Evolutionary conservation across 2,888 invertebrate genomes (phyloP), one percentile per base, ranked within the genome.

Genomic region (Ormyrus thymus): DNA sequence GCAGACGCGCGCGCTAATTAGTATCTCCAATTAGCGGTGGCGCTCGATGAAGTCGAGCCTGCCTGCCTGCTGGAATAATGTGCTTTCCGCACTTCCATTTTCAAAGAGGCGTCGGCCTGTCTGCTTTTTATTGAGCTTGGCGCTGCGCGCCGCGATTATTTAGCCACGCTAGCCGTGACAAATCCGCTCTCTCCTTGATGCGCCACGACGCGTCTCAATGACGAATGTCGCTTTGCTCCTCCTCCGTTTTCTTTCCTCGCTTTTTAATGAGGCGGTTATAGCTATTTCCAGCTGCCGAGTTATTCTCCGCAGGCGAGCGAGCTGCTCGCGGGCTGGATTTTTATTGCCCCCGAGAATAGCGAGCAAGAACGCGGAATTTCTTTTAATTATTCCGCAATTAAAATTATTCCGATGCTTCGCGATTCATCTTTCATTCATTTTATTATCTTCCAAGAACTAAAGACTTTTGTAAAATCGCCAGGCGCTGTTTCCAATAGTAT

Each of bases 11-110:
- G 70, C 56, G 71, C 71, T 79, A 79, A 79, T 76, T 79, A 71
- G 79, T 79, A 75, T 79, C 79, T 72, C 66, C 79, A 75, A 79
- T 79, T 79, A 79, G 79, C 55, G 71, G 29, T 43, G 13, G 43
- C 56, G 65, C 75, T 64, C 65, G 65, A 75, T 79, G 69, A 48
- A 75, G 59, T 9, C 68, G 50, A 15, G 6, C 29, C 10, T 29
- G 62, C 58, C 45, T 29, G 15, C 53, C n/a, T 13, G 43, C 46
- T 43, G 11, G 62, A 48, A 64, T 61, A 68, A 68, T 51, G 55
- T 29, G 64, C 64, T 50, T 56, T 69, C n/a, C 62, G 62, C 73
- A 15, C 78, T 55, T 73, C 10, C 68, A 62, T 58, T 74, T 69
- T 77, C 29, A 55, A 55, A 66, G 45, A 55, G 46, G 1, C 9